Base-by-base conservation (phyloP, 2,888 invertebrate species). In the Drosophila parthenogenetica region DNA sequence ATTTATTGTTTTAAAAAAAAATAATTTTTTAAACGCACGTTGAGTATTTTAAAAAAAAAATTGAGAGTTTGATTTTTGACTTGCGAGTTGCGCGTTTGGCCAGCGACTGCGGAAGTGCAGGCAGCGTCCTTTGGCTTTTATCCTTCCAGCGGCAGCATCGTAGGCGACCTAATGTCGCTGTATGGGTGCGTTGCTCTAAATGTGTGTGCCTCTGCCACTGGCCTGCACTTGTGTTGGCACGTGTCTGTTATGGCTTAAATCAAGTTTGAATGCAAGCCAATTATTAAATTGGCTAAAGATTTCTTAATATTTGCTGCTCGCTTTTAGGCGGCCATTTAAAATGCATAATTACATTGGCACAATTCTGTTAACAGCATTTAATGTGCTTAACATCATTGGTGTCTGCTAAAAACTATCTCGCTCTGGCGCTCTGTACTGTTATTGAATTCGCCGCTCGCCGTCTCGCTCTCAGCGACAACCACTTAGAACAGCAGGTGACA, bases 21-120 rank as follows among this genome's bases (percentile, higher is more conserved):
- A 3, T 22, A 3, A 22, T 22, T 22, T 22, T 22, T 22, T 22
- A 22, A 57, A 19, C 53, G 43, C 68, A 40, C 79, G 22, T 7
- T 49, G 32, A 16, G 50, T 46, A 57, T 22, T 49, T 14, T 55
- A 60, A 43, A 53, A 55, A 35, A 61, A 43, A 17, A 60, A 22
- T 3, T 22, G 8, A 17, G 19, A 7, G 16, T 37, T 49, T 32
- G 22, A 43, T 39, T 13, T 13, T 16, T 40, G 39, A 81, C 74
- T 66, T 78, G 69, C 71, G 54, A 51, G 77, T 73, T 78, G 73
- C 79, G 70, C 90, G 88, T 80, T 78, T 79, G 61, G 71, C 75
- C 74, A 82, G 74, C 82, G 77, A 90, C 88, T 89, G 90, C 73
- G 85, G 64, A 78, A 79, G 62, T 82, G 73, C 85, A 70, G 69